phyloP scores from a whole-genome alignment of 2,888 invertebrate species.

The Blera fallax region DNA sequence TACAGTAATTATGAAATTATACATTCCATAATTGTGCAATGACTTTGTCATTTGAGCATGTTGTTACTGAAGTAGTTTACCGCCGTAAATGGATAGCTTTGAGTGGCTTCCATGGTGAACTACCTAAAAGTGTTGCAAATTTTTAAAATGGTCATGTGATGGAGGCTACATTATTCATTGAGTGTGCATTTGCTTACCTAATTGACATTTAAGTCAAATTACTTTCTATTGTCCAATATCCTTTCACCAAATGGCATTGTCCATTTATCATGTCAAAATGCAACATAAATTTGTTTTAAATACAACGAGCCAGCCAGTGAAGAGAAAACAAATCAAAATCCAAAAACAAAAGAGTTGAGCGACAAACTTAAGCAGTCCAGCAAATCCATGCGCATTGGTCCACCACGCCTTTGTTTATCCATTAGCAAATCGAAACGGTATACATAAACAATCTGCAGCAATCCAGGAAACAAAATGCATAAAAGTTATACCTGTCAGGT shows the following conservation, averaged over 20 bases:
- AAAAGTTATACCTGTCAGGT: neutral
- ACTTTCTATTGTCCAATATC: constrained; percentile 37
- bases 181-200: constrained; percentile 21
- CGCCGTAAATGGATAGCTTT: constrained; percentile 35
- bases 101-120: constrained; percentile 26
- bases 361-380: neutral
- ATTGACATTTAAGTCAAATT: constrained; percentile 47
- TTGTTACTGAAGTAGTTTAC: constrained; percentile 15
- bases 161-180: neutral
- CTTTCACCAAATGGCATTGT: constrained; percentile 50
- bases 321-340: neutral
- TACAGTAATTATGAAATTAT: constrained; percentile 64
- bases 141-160: constrained; percentile 20
- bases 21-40: constrained; percentile 64
- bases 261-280: constrained; percentile 48
- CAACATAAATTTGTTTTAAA: neutral
- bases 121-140: constrained; percentile 13
- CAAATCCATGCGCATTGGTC: neutral
- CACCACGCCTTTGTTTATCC: constrained; percentile 47
- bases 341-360: constrained; percentile 22
- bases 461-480: constrained; percentile 44
- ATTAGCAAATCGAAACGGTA: constrained; percentile 17
- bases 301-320: neutral
- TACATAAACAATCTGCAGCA: neutral
- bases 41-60: constrained; percentile 64